Base-by-base conservation (phyloP, 2,797 vertebrate genomes). In the Gastrophryne carolinensis region DNA sequence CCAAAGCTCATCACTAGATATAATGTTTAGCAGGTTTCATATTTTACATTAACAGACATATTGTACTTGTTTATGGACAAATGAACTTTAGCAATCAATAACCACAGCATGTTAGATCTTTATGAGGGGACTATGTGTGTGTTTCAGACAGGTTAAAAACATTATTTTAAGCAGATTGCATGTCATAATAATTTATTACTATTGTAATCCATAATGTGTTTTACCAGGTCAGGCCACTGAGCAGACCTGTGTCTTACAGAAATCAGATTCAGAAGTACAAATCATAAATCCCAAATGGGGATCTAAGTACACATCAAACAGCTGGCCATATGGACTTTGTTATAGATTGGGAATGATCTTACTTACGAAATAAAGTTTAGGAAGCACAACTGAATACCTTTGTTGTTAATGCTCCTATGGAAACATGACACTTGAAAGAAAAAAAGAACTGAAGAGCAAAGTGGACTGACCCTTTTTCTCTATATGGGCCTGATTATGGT, bases 241-340 rank as follows among this genome's bases (percentile, higher is more conserved):
- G 76, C 79, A 84, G 90, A 87, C 75, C 81, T 84, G 84, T 73
- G 67, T 84, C 84, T 88, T 87, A 90, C 86, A 84, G 80, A 87
- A 89, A 86, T 92, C 88, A 91, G 86, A 90, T 84, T 90, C 83
- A 88, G 81, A 85, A 87, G 80, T 80, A 86, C 82, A 86, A 86
- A 86, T 84, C 15, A 24, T 86, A 83, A 86, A 85, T 84, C 83
- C 84, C 85, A 87, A 87, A 89, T 86, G 89, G 87, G 90, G 81
- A 84, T 84, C 85, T 88, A 89, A 90, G 86, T 81, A 53, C 84
- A 91, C 90, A 91, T 92, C 89, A 92, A 93, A 93, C 87, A 86
- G 79, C 37, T 78, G 81, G 74, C 79, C 89, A 92, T 92, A 89
- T 91, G 91, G 89, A 90, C 77, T 87, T 75, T 83, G 84, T 93